phyloP scores from a whole-genome alignment of 2,797 vertebrate species.

The Enoplosus armatus region DNA sequence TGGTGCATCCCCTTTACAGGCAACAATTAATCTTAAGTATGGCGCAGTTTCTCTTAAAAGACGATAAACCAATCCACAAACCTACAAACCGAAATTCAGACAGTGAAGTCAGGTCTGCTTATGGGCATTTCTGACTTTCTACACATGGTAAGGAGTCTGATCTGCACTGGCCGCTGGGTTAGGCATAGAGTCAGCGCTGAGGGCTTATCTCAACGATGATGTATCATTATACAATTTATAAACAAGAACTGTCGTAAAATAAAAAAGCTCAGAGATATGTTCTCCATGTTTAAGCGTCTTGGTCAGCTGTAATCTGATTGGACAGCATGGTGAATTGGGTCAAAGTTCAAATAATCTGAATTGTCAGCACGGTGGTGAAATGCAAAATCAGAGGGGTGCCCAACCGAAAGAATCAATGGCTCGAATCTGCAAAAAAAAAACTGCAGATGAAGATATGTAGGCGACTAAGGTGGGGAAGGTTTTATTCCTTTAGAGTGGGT shows the following conservation, averaged over 20 bases:
- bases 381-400: background rate
- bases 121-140: slow-evolving; percentile 30
- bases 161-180: slow-evolving; percentile 13
- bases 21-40: slow-evolving; percentile 62
- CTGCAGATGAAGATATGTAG: slow-evolving; percentile 11
- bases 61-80: slow-evolving; percentile 27
- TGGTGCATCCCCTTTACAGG: slow-evolving; percentile 46
- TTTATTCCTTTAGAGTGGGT: slow-evolving; percentile 20
- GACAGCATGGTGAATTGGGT: background rate
- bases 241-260: slow-evolving; percentile 5
- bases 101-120: slow-evolving; percentile 25
- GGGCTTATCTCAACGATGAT: slow-evolving; percentile 13
- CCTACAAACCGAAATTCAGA: slow-evolving; percentile 28
- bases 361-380: background rate
- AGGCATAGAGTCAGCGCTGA: background rate
- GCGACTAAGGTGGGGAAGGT: background rate
- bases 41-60: slow-evolving; percentile 17
- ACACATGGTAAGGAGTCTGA: slow-evolving; percentile 35
- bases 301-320: background rate
- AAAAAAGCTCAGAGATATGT: background rate
- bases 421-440: background rate
- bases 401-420: background rate
- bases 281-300: background rate
- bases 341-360: slow-evolving; percentile 19
- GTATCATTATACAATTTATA: background rate